Conservation (phyloP, 2,113 vertebrate genomes). For the Chiloscyllium plagiosum region DNA sequence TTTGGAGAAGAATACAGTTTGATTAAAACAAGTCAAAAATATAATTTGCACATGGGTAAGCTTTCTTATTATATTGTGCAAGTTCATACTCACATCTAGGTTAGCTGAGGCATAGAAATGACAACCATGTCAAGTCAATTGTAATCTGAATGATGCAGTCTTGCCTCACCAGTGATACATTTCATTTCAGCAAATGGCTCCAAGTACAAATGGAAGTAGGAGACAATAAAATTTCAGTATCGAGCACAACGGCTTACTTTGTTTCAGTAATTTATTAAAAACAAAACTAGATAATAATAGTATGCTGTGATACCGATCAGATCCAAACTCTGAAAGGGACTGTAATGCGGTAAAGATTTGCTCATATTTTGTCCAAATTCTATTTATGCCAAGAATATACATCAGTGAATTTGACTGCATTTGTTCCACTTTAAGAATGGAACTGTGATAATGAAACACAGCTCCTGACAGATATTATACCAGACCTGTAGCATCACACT, state of each 20-base stretch:
- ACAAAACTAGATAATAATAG: too few species aligned
- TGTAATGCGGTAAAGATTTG: neutral
- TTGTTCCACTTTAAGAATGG: neutral
- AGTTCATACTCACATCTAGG: neutral
- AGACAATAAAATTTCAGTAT: neutral
- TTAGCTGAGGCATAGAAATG: neutral
- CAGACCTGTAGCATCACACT: neutral
- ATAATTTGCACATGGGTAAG: neutral
- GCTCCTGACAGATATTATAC: neutral
- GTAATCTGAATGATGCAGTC: too few species aligned
- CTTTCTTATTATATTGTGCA: neutral
- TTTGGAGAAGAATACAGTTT: neutral
- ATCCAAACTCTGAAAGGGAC: neutral
- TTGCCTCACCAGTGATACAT: too few species aligned
- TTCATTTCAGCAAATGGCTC: neutral
- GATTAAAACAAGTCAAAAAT: neutral
- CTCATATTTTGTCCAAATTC: neutral
- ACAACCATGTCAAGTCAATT: neutral
- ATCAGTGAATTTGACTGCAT: neutral
- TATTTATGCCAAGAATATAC: neutral
- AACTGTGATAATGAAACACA: neutral
- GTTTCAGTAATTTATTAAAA: neutral
- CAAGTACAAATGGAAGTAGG: neutral
- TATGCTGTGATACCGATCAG: neutral
- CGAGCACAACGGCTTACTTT: neutral